Evolutionary conservation across 2,113 vertebrate genomes (phyloP).

Genomic region (Chamaetylas fuelleborni): DNA sequence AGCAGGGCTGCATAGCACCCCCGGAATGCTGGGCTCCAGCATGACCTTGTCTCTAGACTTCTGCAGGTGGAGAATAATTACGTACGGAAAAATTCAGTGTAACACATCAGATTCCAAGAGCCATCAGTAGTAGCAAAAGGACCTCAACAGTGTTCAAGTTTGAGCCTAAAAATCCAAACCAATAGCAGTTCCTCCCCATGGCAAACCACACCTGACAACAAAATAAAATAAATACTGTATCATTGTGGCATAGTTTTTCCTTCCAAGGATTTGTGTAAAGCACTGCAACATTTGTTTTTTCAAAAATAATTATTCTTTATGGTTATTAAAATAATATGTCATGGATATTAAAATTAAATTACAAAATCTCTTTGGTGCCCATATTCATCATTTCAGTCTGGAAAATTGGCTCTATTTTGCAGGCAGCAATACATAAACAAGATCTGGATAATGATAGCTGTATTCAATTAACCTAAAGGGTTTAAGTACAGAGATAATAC

Average conservation of each 20-base stretch:
- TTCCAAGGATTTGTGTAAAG: not conserved
- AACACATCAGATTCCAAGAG: not conserved
- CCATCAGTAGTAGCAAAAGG: not conserved
- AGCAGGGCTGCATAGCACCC: not conserved
- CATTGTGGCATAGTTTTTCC: not conserved
- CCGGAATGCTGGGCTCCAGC: not conserved
- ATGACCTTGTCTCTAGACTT: not conserved
- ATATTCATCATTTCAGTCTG: not conserved
- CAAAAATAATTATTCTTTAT: not conserved
- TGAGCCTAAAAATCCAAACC: not conserved
- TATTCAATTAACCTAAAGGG: constrained; percentile 24
- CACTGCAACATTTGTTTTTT: not conserved
- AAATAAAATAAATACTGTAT: not conserved
- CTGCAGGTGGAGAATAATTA: not conserved
- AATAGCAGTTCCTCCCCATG: not conserved
- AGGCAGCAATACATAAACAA: constrained; percentile 35
- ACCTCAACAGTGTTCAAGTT: not conserved
- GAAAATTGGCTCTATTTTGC: constrained; percentile 27
- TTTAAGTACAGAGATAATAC: constrained; percentile 16
- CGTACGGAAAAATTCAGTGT: not conserved
- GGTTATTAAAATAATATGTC: not conserved
- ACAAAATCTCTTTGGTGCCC: not conserved
- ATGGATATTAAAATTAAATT: constrained; percentile 36
- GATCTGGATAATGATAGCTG: not conserved
- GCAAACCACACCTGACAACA: not conserved